phyloP scores from a whole-genome alignment of 2,888 invertebrate genomes.

The Aphodius sticticus region DNA sequence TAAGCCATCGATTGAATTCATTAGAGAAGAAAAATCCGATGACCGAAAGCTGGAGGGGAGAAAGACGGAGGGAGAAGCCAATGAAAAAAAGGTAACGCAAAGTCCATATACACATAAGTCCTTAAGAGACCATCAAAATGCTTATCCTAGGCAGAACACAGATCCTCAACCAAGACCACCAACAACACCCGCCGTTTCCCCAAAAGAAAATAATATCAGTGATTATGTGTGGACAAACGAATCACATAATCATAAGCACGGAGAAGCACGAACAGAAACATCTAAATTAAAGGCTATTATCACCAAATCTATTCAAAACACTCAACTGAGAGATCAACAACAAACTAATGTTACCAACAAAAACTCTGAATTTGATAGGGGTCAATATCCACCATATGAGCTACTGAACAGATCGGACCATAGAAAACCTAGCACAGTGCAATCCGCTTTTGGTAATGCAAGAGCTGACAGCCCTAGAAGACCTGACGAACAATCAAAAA shows the following conservation, averaged over 20 bases:
- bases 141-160: not conserved
- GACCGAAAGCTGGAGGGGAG: too few relatives aligned
- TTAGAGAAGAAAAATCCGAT: not conserved
- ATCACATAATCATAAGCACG: not conserved
- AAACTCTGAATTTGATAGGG: too few relatives aligned
- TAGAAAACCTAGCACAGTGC: not conserved
- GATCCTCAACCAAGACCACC: not conserved
- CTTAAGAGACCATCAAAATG: not conserved
- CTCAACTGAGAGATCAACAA: not conserved
- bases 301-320: not conserved
- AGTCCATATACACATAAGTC: not conserved
- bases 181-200: not conserved
- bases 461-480: not conserved
- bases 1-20: not conserved
- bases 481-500: not conserved
- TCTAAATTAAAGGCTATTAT: not conserved
- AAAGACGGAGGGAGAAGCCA: not conserved
- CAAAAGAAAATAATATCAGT: too few relatives aligned
- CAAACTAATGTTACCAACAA: not conserved
- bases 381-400: not conserved
- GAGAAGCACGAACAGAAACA: not conserved
- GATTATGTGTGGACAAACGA: not conserved
- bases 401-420: not conserved
- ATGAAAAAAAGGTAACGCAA: not conserved
- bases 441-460: not conserved